These are phyloP conservation scores for Cyclura pinguis DNA, from an alignment of 2,797 vertebrate genomes.

Conservation along the genomic window DNA sequence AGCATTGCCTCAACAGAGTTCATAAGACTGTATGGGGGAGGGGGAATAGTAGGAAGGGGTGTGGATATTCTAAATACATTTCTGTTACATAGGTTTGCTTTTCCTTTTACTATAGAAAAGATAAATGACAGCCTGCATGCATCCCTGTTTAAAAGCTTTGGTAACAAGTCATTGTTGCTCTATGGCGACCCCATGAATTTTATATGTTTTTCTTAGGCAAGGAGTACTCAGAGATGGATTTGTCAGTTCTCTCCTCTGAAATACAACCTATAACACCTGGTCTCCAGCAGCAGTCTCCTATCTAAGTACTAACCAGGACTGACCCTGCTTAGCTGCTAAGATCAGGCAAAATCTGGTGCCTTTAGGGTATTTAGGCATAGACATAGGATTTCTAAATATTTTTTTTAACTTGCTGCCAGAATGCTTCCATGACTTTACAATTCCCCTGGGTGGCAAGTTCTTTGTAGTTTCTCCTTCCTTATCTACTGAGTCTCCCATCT, in stretches of 20 bases:
- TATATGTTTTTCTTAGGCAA: too few species aligned
- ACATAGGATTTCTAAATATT: background rate
- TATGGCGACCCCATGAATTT: too few species aligned
- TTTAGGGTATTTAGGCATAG: too few species aligned
- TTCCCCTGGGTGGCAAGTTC: background rate
- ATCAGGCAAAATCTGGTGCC: too few species aligned
- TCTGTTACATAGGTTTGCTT: background rate
- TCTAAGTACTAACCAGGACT: too few species aligned
- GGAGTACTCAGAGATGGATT: too few species aligned
- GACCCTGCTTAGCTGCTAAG: too few species aligned
- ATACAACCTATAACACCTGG: too few species aligned
- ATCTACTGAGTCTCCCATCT: background rate
- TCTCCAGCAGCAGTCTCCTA: too few species aligned
- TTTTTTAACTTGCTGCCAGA: background rate
- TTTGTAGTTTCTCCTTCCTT: background rate
- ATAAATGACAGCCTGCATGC: background rate
- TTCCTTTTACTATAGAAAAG: constrained; percentile 13
- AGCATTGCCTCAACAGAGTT: background rate
- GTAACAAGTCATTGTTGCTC: too few species aligned
- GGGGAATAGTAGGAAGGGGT: background rate
- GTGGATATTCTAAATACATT: background rate
- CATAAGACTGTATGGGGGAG: background rate
- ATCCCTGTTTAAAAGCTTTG: background rate
- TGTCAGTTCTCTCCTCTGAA: too few species aligned
- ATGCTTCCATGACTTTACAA: background rate